Base-by-base conservation (phyloP, 2,888 invertebrate species). In the Entomobrya proxima region DNA sequence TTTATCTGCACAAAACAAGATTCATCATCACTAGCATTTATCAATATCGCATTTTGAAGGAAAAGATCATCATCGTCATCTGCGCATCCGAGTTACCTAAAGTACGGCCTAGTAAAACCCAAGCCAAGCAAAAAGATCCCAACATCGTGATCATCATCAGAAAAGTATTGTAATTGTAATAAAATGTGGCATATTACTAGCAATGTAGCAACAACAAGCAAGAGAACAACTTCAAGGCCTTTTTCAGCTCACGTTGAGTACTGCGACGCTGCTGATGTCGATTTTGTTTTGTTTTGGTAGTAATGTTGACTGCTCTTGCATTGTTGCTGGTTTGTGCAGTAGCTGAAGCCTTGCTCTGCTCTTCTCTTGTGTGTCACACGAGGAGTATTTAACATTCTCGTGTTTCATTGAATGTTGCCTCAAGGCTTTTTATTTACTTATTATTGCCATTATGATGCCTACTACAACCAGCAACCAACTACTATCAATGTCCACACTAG, bases 211-310 rank as follows among this genome's bases (percentile, higher is more conserved):
- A 4, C 55, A 69, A 47, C 67, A 24, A 40, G 55, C 7, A 50
- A 58, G 61, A 75, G 72, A 58, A 77, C 44, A 78, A 84, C 85
- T 79, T 85, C 85, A 85, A 85, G 85, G 85, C 64, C 85, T 85
- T 85, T 67, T 77, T 47, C 32, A 21, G 37, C 44, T 24, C 24
- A 72, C 72, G 81, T 55, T n/a, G 79, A 13, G 5, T n/a, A n/a
- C n/a, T n/a, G n/a, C 40, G 64, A 64, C 37, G 76, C 44, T 64
- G 78, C 11, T 67, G 67, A 69, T 69, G 37, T 24, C 21, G 40
- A 74, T 81, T 44, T 27, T 69, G 44, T 69, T 69, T 47, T 69
- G 44, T 69, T 69, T 64, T 24, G 69, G 47, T 72, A 72, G 44
- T 44, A 58, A 52, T 74, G 61, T 55, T 40, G 9, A 24, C 64